Conservation (phyloP, 1,140 invertebrate genomes). For the Orius insidiosus region DNA sequence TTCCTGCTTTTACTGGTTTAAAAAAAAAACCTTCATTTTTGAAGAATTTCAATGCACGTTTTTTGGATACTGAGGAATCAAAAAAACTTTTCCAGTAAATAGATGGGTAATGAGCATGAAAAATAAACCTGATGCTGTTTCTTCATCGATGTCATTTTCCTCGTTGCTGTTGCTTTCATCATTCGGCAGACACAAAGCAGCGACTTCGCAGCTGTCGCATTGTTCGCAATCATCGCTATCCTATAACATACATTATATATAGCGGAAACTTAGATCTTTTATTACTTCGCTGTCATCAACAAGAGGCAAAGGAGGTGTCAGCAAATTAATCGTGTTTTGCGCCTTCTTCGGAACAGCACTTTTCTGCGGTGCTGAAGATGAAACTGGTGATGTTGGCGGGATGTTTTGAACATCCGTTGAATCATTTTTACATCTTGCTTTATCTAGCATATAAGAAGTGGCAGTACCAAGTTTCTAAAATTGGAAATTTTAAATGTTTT, state of each 20-base stretch:
- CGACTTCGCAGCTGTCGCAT: conserved; percentile 23
- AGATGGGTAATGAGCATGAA: too few relatives aligned
- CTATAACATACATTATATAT: background rate
- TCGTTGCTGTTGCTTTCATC: conserved; percentile 37
- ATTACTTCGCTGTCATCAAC: too few relatives aligned
- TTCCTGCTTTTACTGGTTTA: too few relatives aligned
- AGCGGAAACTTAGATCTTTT: too few relatives aligned
- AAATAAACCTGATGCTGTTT: conserved; percentile 58
- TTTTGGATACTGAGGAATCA: too few relatives aligned
- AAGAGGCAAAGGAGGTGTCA: too few relatives aligned
- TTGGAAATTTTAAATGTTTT: too few relatives aligned
- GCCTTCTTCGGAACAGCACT: background rate
- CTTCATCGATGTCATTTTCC: conserved; percentile 66
- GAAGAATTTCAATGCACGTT: too few relatives aligned
- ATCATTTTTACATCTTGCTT: conserved; percentile 3
- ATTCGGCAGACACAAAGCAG: conserved; percentile 17
- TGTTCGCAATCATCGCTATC: conserved; percentile 32
- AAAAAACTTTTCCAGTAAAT: too few relatives aligned
- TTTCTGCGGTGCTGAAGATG: background rate
- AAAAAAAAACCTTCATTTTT: too few relatives aligned
- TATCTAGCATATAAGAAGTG: conserved; percentile 12
- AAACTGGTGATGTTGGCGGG: background rate
- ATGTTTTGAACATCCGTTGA: background rate
- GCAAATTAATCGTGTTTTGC: background rate
- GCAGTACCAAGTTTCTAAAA: conserved; percentile 10